phyloP scores from a whole-genome alignment of 2,888 invertebrate species.

The Iphiclides podalirius region DNA sequence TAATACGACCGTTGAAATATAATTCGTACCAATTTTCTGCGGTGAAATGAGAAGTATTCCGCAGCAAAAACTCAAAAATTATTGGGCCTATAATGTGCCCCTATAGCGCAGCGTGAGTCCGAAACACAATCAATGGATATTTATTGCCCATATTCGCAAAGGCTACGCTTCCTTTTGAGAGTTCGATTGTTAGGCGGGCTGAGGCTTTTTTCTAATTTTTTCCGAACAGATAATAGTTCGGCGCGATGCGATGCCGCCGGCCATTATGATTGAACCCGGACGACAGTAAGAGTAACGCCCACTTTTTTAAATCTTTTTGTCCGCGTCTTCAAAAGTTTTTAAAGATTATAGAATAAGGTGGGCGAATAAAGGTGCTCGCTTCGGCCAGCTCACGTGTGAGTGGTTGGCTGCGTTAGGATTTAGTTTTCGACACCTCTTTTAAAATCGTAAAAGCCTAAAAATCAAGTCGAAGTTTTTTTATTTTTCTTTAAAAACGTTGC shows the following conservation, averaged over 20 bases:
- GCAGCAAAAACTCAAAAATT: conserved; percentile 55
- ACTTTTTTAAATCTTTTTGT: conserved; percentile 74
- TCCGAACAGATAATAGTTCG: conserved; percentile 55
- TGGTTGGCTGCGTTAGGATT: conserved; percentile 16
- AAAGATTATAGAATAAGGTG: conserved; percentile 69
- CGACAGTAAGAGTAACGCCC: conserved; percentile 75
- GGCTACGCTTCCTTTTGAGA: conserved; percentile 66
- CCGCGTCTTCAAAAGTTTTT: conserved; percentile 66
- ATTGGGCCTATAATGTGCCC: conserved; percentile 73
- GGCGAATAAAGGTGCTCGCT: conserved; percentile 26
- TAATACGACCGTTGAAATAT: conserved; percentile 1
- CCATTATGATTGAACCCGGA: conserved; percentile 64
- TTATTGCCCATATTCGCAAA: conserved; percentile 77
- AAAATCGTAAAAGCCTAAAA: too few species aligned
- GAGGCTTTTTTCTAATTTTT: conserved; percentile 40
- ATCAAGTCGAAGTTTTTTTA: too few species aligned
- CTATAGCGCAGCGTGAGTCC: conserved; percentile 76
- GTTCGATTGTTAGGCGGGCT: conserved; percentile 58
- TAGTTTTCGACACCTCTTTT: too few species aligned
- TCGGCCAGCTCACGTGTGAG: conserved; percentile 38
- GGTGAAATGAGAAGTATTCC: conserved; percentile 27
- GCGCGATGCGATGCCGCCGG: conserved; percentile 57
- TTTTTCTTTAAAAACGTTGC: too few species aligned
- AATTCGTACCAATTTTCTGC: conserved; percentile 19
- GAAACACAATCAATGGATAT: conserved; percentile 76